Conservation (phyloP, 2,113 vertebrate genomes). For the Motacilla alba region DNA sequence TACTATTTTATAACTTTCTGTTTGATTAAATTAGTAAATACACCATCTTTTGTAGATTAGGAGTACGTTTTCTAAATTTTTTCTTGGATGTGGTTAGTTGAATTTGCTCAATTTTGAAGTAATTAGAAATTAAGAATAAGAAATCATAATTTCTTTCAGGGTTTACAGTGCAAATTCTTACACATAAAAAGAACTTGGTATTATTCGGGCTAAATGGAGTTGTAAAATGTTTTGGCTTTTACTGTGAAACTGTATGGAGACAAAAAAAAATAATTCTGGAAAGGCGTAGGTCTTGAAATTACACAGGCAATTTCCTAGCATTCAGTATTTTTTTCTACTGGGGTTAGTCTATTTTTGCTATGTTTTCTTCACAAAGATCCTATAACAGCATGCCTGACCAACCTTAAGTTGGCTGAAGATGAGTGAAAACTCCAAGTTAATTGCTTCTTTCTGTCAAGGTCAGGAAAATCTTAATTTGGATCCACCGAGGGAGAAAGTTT, state of each 20-base stretch:
- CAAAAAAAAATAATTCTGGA: neutral
- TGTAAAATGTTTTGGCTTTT: neutral
- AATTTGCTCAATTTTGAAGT: neutral
- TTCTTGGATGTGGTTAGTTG: neutral
- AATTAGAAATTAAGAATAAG: neutral
- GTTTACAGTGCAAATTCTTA: neutral
- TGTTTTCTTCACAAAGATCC: neutral
- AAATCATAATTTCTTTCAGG: neutral
- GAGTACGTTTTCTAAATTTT: neutral
- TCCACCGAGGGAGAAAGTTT: neutral
- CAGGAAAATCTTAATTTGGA: constrained; percentile 13
- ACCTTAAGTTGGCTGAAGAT: neutral
- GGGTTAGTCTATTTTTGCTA: neutral
- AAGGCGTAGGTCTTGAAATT: neutral
- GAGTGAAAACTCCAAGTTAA: neutral
- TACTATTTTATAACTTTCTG: neutral
- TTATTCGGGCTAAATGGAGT: neutral
- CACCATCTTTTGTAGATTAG: neutral
- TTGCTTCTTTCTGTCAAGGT: constrained; percentile 20
- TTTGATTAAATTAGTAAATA: neutral
- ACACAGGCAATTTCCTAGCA: neutral
- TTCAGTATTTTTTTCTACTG: neutral
- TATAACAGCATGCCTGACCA: neutral
- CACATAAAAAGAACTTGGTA: neutral
- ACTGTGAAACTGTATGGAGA: neutral